phyloP scores from a whole-genome alignment of 2,888 invertebrate genomes.

The Eupeodes latifasciatus region DNA sequence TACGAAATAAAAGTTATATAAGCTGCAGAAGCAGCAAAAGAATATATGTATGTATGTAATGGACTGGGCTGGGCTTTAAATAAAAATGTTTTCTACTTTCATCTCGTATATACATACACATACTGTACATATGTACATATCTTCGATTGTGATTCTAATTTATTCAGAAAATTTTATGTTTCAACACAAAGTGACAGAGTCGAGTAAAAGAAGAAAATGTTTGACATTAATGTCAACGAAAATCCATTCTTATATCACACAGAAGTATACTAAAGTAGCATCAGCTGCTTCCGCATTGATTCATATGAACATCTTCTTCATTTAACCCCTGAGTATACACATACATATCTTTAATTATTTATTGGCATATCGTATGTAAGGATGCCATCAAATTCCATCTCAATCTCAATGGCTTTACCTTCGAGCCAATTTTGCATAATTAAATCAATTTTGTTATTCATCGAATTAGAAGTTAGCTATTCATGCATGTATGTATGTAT shows the following conservation, averaged over 20 bases:
- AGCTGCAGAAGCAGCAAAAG: too few relatives aligned
- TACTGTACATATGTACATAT: too few relatives aligned
- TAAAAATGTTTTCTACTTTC: not conserved
- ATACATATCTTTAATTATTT: slow-evolving; percentile 49
- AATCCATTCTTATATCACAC: slow-evolving; percentile 22
- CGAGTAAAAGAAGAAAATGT: not conserved
- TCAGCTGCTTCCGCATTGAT: slow-evolving; percentile 38
- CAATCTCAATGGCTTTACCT: not conserved
- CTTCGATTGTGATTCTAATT: slow-evolving; percentile 22
- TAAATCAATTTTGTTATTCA: slow-evolving; percentile 40
- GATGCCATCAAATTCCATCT: slow-evolving; percentile 6
- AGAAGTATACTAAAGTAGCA: not conserved
- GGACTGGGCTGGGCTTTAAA: too few relatives aligned
- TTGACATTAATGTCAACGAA: slow-evolving; percentile 35
- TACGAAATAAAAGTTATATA: not conserved
- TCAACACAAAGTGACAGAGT: not conserved
- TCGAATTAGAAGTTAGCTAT: not conserved
- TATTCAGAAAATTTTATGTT: slow-evolving; percentile 35
- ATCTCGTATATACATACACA: not conserved
- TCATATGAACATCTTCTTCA: not conserved
- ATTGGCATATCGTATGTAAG: slow-evolving; percentile 20
- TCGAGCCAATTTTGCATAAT: slow-evolving; percentile 43
- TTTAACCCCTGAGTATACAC: not conserved
- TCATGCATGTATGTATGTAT: not conserved
- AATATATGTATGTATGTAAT: too few relatives aligned